Conservation (phyloP, 2,888 invertebrate genomes). For the Nowickia ferox region DNA sequence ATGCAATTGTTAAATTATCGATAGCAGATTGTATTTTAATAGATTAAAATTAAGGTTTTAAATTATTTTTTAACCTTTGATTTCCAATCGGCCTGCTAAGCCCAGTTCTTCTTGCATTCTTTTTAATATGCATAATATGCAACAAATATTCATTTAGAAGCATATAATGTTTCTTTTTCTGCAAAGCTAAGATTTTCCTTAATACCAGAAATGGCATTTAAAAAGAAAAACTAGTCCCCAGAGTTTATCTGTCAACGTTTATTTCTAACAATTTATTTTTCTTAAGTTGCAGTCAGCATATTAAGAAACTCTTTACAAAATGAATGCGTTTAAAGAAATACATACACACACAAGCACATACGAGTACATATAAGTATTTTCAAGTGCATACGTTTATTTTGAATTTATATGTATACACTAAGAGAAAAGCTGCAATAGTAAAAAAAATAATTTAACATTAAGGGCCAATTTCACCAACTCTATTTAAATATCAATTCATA, state of each 20-base stretch:
- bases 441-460: too few species aligned
- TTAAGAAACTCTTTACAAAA: slow-evolving; percentile 8
- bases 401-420: too few species aligned
- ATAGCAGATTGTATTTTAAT: too few species aligned
- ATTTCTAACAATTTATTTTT: slow-evolving; percentile 22
- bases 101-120: not conserved
- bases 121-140: not conserved
- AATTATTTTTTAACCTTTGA: not conserved
- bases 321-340: not conserved
- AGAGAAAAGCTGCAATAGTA: too few species aligned
- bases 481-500: too few species aligned
- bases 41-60: not conserved
- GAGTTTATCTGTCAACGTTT: slow-evolving; percentile 36
- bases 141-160: not conserved
- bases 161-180: not conserved
- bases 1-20: too few species aligned
- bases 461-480: too few species aligned
- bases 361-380: not conserved
- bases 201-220: slow-evolving; percentile 10
- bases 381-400: not conserved
- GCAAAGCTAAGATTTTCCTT: not conserved
- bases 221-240: slow-evolving; percentile 5
- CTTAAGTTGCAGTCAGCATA: slow-evolving; percentile 39
- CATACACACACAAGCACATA: too few species aligned
- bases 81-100: not conserved